These are phyloP conservation scores for Panthera leo DNA, from an alignment of 2,113 vertebrate species.

Conservation along the genomic window DNA sequence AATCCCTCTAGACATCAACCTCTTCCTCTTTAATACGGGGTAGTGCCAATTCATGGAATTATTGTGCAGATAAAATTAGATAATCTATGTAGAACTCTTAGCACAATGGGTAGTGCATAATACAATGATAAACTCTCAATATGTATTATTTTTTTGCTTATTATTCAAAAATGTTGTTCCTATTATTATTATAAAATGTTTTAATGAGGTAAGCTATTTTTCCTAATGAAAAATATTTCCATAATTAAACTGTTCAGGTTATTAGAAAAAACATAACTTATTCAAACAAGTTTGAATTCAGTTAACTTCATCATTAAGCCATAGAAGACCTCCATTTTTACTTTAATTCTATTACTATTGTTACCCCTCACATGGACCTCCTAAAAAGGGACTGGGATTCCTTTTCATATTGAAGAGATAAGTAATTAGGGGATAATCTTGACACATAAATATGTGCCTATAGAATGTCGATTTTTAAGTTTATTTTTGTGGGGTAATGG, in stretches of 20 bases:
- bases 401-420: neutral
- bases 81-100: neutral
- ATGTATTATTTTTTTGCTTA: neutral
- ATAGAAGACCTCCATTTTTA: neutral
- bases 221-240: neutral
- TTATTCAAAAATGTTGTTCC: neutral
- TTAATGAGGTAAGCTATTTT: conserved; percentile 8
- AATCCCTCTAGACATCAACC: neutral
- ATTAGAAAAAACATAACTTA: neutral
- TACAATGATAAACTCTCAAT: neutral
- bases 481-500: neutral
- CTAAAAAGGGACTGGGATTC: neutral
- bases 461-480: neutral
- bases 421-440: neutral
- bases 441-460: neutral
- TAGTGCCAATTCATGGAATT: neutral
- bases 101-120: neutral
- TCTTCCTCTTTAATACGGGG: neutral
- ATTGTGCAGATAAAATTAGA: neutral
- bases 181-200: neutral
- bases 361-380: neutral
- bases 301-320: neutral
- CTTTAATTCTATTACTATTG: neutral
- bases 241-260: neutral
- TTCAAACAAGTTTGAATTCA: neutral